Evolutionary conservation across 2,113 vertebrate species (phyloP), one percentile per base, ranked within the genome.

Genomic region (Aspidoscelis tigris): DNA sequence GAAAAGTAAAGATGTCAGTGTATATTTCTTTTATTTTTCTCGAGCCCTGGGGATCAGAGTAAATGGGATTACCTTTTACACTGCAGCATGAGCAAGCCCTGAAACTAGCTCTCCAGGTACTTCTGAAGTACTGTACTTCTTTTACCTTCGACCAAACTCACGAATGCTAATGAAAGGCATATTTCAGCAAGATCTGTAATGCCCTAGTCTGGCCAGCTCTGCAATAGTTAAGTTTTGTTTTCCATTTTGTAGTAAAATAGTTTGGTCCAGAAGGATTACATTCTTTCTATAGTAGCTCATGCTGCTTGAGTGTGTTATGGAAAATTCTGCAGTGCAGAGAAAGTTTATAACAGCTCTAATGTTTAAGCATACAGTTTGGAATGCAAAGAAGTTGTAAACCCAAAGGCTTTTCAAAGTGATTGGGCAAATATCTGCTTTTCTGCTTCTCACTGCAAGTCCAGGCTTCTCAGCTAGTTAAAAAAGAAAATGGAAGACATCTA

Each of bases 191-290:
- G 58, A 61, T 61, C 18, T 14, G 58, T 61, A 61, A 16, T 12
- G 58, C 58, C 14, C 14, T 61, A 18, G 18, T 61, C 14, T 61
- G 58, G 58, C 58, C 58, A 61, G 58, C 58, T 16, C 14, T 61
- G 12, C 58, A 55, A 84, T 61, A 12, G 85, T 26, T 26, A 83
- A n/a, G 71, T 44, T 1, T 66, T 33, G 21, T 88, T 89, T 87
- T 80, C 70, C 14, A 41, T 58, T 84, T 50, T 72, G 44, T 68
- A 84, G 76, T 84, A 58, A 50, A 85, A 41, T 58, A 33, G 22
- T 86, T 80, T 70, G 86, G 21, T 85, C 77, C 33, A 70, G 88
- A 85, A 58, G 58, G 78, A 55, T 61, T 80, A 55, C 7, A 66
- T 39, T 81, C 4, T 85, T 89, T 86, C 16, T 76, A 43, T 87